Percentiles rank a stretch among this genome's conserved stretches.
phyloP scores from a whole-genome alignment of 2,888 invertebrate species.

The Stenodema calcarata region DNA sequence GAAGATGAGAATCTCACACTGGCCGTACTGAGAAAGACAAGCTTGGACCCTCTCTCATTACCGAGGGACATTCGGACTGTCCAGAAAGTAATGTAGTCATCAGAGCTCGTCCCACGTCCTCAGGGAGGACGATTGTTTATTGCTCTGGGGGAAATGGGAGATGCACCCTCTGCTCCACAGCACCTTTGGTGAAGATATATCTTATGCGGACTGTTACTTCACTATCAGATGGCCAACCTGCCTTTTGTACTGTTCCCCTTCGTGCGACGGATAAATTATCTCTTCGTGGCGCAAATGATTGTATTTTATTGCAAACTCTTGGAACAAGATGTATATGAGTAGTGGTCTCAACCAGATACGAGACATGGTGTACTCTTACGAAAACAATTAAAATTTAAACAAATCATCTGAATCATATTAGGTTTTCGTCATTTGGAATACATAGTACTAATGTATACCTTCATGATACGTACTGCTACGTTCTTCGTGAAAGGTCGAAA shows the following conservation, averaged over 20 bases:
- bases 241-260: background rate
- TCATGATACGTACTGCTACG: no score
- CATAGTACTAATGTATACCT: no score
- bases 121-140: slow-evolving; percentile 24
- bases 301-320: no score
- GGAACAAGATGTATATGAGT: no score
- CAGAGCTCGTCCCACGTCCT: background rate
- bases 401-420: no score
- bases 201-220: background rate
- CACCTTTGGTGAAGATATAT: background rate
- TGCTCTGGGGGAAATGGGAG: slow-evolving; percentile 38
- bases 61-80: background rate
- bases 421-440: no score
- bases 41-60: background rate
- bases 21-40: background rate
- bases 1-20: background rate
- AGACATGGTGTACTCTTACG: no score
- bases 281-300: no score
- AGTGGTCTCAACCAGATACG: no score
- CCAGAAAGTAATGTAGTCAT: slow-evolving; percentile 41
- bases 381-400: no score
- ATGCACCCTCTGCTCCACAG: background rate
- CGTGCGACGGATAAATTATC: no score
- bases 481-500: no score
- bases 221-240: background rate